phyloP scores from a whole-genome alignment of 2,888 invertebrate species.

The Candidula unifasciata region DNA sequence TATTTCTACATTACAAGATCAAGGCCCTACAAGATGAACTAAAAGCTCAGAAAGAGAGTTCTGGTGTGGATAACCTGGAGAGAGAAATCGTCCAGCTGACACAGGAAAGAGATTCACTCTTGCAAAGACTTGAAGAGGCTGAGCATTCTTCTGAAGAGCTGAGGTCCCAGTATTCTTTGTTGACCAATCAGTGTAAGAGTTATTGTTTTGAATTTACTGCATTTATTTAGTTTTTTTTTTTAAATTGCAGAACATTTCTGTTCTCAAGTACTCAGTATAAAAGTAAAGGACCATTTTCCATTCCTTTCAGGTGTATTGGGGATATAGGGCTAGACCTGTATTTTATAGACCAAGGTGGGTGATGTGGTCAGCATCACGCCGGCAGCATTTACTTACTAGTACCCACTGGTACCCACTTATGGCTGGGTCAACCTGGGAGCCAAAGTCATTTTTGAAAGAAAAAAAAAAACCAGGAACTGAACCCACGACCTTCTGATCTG shows the following conservation, averaged over 20 bases:
- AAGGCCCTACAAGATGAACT: conserved; percentile 59
- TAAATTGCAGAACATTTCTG: neutral
- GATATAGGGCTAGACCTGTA: too few relatives aligned
- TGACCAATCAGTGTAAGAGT: conserved; percentile 53
- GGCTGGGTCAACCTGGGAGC: too few relatives aligned
- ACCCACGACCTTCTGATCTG: too few relatives aligned
- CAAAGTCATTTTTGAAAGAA: too few relatives aligned
- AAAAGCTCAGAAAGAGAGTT: conserved; percentile 50
- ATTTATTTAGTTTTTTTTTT: neutral
- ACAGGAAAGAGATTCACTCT: conserved; percentile 59
- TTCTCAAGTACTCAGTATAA: too few relatives aligned
- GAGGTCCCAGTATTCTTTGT: conserved; percentile 54
- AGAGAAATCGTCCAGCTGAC: conserved; percentile 56
- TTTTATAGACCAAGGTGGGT: too few relatives aligned
- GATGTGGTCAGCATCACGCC: too few relatives aligned
- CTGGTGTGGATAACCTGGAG: conserved; percentile 56
- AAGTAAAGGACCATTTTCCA: too few relatives aligned
- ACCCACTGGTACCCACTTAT: too few relatives aligned
- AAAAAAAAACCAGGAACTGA: too few relatives aligned
- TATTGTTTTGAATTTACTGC: neutral
- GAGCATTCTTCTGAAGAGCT: conserved; percentile 58
- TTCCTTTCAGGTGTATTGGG: too few relatives aligned
- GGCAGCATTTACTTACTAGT: too few relatives aligned
- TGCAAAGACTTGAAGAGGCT: conserved; percentile 58
- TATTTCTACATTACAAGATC: conserved; percentile 52